Conservation (phyloP, 2,797 vertebrate genomes). For the Simalia tracyae region DNA sequence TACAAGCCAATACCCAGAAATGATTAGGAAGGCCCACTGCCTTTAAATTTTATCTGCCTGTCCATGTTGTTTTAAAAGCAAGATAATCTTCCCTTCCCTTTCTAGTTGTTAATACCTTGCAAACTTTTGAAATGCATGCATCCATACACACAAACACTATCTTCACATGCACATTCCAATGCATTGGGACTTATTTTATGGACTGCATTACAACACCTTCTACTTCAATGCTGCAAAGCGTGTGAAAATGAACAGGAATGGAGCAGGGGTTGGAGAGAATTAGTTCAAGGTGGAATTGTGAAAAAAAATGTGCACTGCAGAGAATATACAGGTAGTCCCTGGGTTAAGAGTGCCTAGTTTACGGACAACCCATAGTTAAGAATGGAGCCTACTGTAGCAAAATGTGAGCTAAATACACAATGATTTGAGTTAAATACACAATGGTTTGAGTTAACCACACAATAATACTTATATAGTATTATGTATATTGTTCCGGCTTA, state of each 20-base stretch:
- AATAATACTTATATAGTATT: too few species aligned
- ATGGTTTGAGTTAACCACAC: too few species aligned
- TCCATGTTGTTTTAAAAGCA: neutral
- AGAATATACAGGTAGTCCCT: neutral
- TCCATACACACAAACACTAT: neutral
- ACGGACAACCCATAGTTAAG: too few species aligned
- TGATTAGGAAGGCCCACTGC: neutral
- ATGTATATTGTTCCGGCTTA: too few species aligned
- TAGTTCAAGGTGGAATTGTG: neutral
- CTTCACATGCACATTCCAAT: neutral
- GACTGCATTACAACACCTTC: neutral
- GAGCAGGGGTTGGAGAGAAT: neutral
- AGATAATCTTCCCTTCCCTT: neutral
- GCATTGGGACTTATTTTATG: neutral
- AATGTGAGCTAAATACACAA: too few species aligned
- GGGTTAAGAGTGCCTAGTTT: too few species aligned
- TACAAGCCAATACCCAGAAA: too few species aligned
- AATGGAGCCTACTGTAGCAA: too few species aligned
- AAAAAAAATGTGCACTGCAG: neutral
- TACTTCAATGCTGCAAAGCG: neutral
- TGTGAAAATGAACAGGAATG: too few species aligned
- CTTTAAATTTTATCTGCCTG: neutral
- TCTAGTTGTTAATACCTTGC: neutral
- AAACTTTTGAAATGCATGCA: neutral
- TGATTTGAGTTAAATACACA: too few species aligned